Conservation (phyloP, 2,113 vertebrate genomes). For the Trichomycterus rosablanca region DNA sequence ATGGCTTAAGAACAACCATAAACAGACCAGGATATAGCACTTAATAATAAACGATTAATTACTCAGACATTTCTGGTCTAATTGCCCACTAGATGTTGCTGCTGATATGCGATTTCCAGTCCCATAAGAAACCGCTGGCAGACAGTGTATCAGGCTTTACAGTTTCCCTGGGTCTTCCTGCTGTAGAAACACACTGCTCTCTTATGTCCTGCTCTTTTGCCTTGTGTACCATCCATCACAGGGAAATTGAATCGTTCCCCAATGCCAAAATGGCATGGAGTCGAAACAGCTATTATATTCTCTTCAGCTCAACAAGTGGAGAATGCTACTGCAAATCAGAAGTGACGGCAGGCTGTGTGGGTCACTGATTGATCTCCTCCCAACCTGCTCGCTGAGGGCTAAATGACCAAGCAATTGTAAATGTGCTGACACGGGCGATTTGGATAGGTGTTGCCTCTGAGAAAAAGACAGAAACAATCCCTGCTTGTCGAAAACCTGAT, state of each 20-base stretch:
- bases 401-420: conserved; percentile 49
- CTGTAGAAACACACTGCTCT: conserved; percentile 31
- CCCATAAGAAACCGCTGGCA: no score
- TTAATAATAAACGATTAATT: no score
- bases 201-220: conserved; percentile 46
- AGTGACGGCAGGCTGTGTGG: conserved; percentile 43
- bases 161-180: no score
- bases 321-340: conserved; percentile 53
- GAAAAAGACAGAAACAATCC: conserved; percentile 20
- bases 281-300: conserved; percentile 58
- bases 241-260: conserved; percentile 63
- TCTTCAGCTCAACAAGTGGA: conserved; percentile 55
- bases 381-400: conserved; percentile 40
- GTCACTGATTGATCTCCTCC: conserved; percentile 57
- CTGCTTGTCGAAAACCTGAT: conserved; percentile 13
- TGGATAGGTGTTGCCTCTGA: conserved; percentile 1
- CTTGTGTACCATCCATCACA: conserved; percentile 55
- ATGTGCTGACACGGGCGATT: conserved; percentile 45
- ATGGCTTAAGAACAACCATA: no score
- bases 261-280: conserved; percentile 55
- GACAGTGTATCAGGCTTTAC: no score
- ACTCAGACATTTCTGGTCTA: no score
- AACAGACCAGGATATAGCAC: no score
- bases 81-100: no score
- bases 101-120: no score